These are phyloP conservation scores for Apogon talboti DNA, from an alignment of 2,797 vertebrate genomes.

Conservation along the genomic window DNA sequence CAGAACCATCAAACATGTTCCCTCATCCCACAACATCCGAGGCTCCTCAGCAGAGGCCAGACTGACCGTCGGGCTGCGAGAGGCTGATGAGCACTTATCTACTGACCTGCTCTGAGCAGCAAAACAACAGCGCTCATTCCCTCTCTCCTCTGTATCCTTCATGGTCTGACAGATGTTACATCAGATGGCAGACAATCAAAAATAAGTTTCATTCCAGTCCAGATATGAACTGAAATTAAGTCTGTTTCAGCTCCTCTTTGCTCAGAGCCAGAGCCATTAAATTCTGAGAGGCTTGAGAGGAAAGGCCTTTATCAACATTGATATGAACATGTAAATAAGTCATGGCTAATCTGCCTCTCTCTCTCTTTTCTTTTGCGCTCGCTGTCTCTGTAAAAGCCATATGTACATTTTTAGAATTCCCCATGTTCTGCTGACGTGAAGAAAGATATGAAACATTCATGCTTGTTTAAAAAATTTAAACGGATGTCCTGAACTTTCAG, in stretches of 20 bases:
- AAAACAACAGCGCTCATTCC: slow-evolving; percentile 21
- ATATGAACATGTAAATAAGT: slow-evolving; percentile 80
- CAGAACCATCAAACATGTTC: slow-evolving; percentile 60
- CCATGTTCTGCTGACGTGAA: slow-evolving; percentile 77
- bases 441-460: slow-evolving; percentile 83
- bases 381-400: slow-evolving; percentile 65
- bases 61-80: slow-evolving; percentile 42
- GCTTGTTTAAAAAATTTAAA: slow-evolving; percentile 83
- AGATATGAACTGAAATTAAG: slow-evolving; percentile 26
- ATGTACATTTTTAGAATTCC: slow-evolving; percentile 78
- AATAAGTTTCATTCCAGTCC: slow-evolving; percentile 25
- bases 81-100: slow-evolving; percentile 41
- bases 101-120: slow-evolving; percentile 43
- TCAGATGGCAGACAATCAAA: slow-evolving; percentile 25
- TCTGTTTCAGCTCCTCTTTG: neutral
- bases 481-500: slow-evolving; percentile 81
- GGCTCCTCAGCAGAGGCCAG: slow-evolving; percentile 31
- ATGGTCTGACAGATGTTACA: slow-evolving; percentile 31
- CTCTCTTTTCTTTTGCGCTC: slow-evolving; percentile 2
- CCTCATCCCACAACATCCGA: slow-evolving; percentile 37
- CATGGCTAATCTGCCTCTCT: slow-evolving; percentile 61
- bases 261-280: slow-evolving; percentile 38
- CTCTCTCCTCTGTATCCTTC: slow-evolving; percentile 17
- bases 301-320: slow-evolving; percentile 60
- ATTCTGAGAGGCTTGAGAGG: slow-evolving; percentile 41